These are phyloP conservation scores for Emydura subglobosa DNA, from an alignment of 2,113 vertebrate genomes.

Conservation along the genomic window DNA sequence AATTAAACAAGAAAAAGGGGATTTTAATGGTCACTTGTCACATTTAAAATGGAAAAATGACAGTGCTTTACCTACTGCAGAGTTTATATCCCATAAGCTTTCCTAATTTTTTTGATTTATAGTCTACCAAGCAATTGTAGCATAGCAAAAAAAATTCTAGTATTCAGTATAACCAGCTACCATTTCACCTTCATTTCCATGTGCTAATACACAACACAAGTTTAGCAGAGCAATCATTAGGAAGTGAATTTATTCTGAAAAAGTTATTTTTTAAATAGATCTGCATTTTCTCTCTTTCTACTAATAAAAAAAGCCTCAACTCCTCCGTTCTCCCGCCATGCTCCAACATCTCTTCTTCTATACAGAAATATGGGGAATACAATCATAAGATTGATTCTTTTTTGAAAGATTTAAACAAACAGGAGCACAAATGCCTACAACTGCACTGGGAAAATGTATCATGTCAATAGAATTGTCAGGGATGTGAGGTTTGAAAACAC, in stretches of 20 bases:
- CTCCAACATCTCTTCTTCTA: background rate
- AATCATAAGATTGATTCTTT: background rate
- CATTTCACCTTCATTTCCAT: background rate
- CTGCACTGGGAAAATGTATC: background rate
- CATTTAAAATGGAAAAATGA: background rate
- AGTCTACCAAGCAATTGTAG: background rate
- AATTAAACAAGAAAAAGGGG: background rate
- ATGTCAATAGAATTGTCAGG: background rate
- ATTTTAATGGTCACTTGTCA: background rate
- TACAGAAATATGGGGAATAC: background rate
- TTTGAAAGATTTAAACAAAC: background rate
- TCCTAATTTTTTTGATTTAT: background rate
- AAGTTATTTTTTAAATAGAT: background rate
- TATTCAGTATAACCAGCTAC: background rate
- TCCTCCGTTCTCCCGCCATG: background rate
- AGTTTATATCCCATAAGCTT: background rate
- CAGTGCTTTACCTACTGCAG: background rate
- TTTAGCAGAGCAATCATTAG: background rate
- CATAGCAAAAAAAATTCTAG: background rate
- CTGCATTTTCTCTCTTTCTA: background rate
- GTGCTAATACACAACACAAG: background rate
- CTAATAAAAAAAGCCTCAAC: background rate
- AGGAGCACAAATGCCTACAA: background rate
- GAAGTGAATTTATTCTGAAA: background rate
- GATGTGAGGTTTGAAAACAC: background rate